phyloP scores from a whole-genome alignment of 2,113 vertebrate genomes.

The Cnemophilus loriae region DNA sequence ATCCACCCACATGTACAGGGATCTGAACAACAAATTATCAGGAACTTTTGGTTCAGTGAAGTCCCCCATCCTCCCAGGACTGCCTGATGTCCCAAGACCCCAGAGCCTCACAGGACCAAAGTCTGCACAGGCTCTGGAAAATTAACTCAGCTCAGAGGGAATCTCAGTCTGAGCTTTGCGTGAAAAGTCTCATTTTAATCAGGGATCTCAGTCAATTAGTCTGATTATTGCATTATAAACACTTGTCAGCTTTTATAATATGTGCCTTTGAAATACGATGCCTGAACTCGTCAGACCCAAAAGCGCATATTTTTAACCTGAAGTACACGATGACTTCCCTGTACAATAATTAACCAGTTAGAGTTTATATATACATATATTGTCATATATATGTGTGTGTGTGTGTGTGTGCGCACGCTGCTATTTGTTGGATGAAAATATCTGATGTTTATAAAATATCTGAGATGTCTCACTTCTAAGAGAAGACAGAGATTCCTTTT shows the following conservation, averaged over 20 bases:
- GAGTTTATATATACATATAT: neutral
- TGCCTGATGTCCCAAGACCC: neutral
- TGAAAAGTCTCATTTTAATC: constrained; percentile 32
- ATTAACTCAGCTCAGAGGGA: neutral
- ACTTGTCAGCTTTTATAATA: constrained; percentile 38
- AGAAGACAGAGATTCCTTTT: neutral
- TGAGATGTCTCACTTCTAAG: neutral
- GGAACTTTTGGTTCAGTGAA: neutral
- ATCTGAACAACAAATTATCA: neutral
- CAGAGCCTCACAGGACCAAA: neutral
- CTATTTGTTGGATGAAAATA: neutral
- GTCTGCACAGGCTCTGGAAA: neutral
- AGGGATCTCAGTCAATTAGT: constrained; percentile 38
- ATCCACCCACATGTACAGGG: neutral
- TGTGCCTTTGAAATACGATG: neutral
- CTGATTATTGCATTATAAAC: constrained; percentile 49
- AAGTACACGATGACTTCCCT: neutral
- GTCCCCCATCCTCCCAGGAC: neutral
- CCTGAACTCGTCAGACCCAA: neutral
- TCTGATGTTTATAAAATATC: neutral
- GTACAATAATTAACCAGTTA: neutral
- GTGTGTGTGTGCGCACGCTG: neutral
- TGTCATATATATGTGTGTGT: neutral
- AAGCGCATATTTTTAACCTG: neutral
- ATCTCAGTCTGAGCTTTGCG: neutral